Conservation (phyloP, 2,888 invertebrate genomes). For the Thereva unica region DNA sequence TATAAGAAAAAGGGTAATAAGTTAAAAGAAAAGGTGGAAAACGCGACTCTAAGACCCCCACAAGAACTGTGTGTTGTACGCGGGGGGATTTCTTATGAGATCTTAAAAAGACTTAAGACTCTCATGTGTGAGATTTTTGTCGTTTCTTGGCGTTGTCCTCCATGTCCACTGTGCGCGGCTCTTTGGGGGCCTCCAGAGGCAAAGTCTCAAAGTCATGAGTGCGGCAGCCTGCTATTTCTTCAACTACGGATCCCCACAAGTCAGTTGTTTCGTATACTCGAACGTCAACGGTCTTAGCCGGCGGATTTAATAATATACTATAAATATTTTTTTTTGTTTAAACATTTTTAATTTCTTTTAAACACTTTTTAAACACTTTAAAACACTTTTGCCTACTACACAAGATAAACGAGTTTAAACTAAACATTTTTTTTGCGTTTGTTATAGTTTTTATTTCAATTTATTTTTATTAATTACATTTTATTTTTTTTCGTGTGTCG, state of each 20-base stretch:
- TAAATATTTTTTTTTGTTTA: slow-evolving; percentile 13
- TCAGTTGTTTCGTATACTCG: slow-evolving; percentile 37
- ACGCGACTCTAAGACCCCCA: slow-evolving; percentile 38
- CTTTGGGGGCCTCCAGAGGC: slow-evolving; percentile 28
- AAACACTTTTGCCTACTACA: too few species aligned
- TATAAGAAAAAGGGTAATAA: slow-evolving; percentile 33
- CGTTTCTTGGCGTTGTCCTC: slow-evolving; percentile 35
- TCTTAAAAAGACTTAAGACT: slow-evolving; percentile 35
- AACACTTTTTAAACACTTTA: too few species aligned
- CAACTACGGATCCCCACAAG: neutral
- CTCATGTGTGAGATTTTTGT: slow-evolving; percentile 30
- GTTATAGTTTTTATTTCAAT: too few species aligned
- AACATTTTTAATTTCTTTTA: slow-evolving; percentile 12
- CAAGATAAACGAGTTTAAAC: too few species aligned
- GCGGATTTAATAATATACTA: slow-evolving; percentile 26
- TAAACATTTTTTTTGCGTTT: too few species aligned
- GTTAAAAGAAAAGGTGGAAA: slow-evolving; percentile 36
- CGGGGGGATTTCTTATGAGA: slow-evolving; percentile 40
- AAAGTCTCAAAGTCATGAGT: slow-evolving; percentile 35
- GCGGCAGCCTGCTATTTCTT: slow-evolving; percentile 24
- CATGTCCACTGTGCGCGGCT: slow-evolving; percentile 25
- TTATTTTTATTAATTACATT: too few species aligned
- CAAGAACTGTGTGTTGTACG: slow-evolving; percentile 43
- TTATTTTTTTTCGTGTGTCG: too few species aligned
- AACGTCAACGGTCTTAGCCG: slow-evolving; percentile 35